Evolutionary conservation across 2,888 invertebrate genomes (phyloP).

Genomic region (Sphecodes monilicornis): DNA sequence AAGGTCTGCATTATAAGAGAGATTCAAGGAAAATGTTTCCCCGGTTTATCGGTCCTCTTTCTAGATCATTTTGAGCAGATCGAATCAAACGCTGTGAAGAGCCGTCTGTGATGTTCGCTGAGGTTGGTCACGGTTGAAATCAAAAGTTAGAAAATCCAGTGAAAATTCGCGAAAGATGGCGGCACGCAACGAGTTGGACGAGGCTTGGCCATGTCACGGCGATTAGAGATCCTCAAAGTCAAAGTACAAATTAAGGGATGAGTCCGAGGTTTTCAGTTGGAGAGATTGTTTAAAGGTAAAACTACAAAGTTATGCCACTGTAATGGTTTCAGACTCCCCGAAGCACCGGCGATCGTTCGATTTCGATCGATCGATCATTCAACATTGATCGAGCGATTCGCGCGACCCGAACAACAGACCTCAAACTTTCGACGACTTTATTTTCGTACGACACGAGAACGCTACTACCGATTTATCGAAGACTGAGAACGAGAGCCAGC

Average conservation of each 20-base stretch:
- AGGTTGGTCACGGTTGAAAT: not conserved
- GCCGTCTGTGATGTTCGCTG: not conserved
- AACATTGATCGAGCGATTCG: constrained; percentile 63
- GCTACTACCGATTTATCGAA: constrained; percentile 61
- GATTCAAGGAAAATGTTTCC: not conserved
- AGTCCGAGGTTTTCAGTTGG: constrained; percentile 62
- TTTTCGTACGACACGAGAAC: constrained; percentile 63
- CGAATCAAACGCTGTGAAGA: not conserved
- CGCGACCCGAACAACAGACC: constrained; percentile 60
- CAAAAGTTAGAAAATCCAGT: not conserved
- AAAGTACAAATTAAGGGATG: constrained; percentile 71
- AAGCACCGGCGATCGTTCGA: not conserved
- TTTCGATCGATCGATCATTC: not conserved
- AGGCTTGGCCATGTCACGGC: constrained; percentile 11
- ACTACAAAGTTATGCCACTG: not conserved
- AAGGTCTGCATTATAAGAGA: not conserved
- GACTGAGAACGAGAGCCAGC: constrained; percentile 63
- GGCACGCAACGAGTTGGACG: constrained; percentile 35
- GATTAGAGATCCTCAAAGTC: constrained; percentile 65
- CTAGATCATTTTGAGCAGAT: not conserved
- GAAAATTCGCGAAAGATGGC: not conserved
- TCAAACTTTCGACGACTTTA: constrained; percentile 65
- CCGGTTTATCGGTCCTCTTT: not conserved
- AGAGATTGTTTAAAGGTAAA: constrained; percentile 36
- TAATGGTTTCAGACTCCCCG: not conserved